Evolutionary conservation across 2,113 vertebrate genomes (phyloP).

Genomic region (Rhea pennata): DNA sequence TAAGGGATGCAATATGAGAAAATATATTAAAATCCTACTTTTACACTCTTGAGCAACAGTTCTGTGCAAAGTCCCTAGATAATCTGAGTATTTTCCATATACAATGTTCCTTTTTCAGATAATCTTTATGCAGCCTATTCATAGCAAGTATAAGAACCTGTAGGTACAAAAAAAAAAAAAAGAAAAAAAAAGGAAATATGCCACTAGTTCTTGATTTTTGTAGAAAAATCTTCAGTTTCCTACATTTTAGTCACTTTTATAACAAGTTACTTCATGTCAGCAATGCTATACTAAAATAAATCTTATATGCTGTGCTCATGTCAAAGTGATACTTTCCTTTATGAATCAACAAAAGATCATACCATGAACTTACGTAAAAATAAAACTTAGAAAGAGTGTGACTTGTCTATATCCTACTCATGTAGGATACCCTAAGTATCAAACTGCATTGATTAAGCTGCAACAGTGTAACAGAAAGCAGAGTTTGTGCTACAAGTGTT

Average conservation of each 20-base stretch:
- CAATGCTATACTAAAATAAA: neutral
- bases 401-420: neutral
- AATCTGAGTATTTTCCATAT: neutral
- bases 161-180: neutral
- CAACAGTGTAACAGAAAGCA: neutral
- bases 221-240: neutral
- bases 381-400: neutral
- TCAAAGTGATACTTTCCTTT: neutral
- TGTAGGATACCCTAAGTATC: neutral
- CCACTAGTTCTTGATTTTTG: neutral
- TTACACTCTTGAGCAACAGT: neutral
- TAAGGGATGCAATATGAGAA: neutral
- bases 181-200: neutral
- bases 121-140: neutral
- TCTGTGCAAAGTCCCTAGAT: neutral
- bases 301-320: neutral
- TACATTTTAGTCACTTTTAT: neutral
- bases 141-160: neutral
- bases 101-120: neutral
- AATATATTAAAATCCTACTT: neutral
- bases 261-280: neutral
- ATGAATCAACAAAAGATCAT: neutral
- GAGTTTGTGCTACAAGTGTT: neutral
- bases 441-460: neutral
- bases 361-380: neutral